Evolutionary conservation across 2,797 vertebrate genomes (phyloP).

Genomic region (Adrianichthys oophorus): DNA sequence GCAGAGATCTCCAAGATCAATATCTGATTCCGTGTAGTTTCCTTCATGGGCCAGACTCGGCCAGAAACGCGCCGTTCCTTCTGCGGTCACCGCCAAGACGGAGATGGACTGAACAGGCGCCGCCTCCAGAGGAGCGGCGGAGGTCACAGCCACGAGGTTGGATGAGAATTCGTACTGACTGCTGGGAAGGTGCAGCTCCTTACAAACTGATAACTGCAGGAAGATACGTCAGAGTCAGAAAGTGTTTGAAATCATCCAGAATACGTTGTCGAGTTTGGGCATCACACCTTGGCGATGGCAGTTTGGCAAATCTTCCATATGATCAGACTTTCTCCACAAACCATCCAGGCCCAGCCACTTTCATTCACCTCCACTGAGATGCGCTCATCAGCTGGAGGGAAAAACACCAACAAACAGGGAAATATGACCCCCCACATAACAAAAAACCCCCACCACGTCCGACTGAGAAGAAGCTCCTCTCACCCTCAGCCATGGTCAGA

Average conservation of each 20-base stretch:
- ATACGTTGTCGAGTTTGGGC: background rate
- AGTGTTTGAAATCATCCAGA: background rate
- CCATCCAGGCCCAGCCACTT: conserved; percentile 94
- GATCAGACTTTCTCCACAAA: conserved; percentile 87
- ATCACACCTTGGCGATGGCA: conserved; percentile 86
- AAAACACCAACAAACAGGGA: conserved; percentile 4
- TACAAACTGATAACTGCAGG: conserved; percentile 87
- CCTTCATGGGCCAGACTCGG: conserved; percentile 86
- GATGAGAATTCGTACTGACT: conserved; percentile 83
- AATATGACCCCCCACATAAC: too few species aligned
- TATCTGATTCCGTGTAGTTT: conserved; percentile 77
- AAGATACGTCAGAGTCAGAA: background rate
- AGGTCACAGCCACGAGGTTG: conserved; percentile 84
- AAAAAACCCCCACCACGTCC: background rate
- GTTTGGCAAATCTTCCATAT: conserved; percentile 94
- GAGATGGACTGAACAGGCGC: conserved; percentile 85
- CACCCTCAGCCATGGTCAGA: conserved; percentile 85
- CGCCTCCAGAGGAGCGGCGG: conserved; percentile 70
- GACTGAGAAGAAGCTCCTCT: background rate
- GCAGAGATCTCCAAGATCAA: conserved; percentile 84
- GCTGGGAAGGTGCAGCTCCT: conserved; percentile 90
- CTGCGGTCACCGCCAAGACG: conserved; percentile 84
- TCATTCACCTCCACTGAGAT: conserved; percentile 87
- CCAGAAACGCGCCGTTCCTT: conserved; percentile 89
- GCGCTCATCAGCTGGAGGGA: conserved; percentile 79